Conservation (phyloP, 2,797 vertebrate genomes). For the Calcarius lapponicus region DNA sequence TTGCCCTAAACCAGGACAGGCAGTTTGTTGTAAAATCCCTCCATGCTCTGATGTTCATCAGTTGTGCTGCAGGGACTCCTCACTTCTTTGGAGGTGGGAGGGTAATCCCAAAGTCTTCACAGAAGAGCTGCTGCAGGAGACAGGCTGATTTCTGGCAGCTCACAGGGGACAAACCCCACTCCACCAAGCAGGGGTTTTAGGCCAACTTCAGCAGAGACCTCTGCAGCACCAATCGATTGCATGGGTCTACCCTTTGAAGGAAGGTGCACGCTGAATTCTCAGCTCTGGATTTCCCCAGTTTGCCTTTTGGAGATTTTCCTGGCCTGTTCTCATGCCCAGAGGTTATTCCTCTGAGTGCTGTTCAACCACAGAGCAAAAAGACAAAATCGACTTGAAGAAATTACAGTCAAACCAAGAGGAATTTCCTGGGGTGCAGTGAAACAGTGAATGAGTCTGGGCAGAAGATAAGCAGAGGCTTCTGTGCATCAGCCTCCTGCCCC, state of each 20-base stretch:
- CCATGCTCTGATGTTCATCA: not conserved
- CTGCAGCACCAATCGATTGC: not conserved
- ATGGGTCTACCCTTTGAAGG: not conserved
- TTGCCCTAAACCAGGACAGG: too few species aligned
- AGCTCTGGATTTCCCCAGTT: not conserved
- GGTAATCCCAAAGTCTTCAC: not conserved
- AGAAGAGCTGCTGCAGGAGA: not conserved
- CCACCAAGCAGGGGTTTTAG: not conserved
- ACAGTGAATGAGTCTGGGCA: not conserved
- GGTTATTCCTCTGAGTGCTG: not conserved
- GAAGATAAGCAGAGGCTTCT: not conserved
- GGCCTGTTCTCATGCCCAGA: not conserved
- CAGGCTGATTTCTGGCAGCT: accelerated
- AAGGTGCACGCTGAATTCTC: not conserved
- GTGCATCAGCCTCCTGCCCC: not conserved
- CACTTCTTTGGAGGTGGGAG: not conserved
- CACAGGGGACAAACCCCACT: not conserved
- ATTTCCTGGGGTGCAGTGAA: not conserved
- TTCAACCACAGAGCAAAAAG: not conserved
- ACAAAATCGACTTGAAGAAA: not conserved
- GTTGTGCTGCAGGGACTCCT: not conserved
- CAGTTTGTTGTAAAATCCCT: not conserved
- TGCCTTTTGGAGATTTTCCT: not conserved
- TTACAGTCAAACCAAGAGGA: not conserved
- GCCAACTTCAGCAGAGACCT: not conserved